Percentiles rank a stretch among this genome's conserved stretches.
phyloP scores from a whole-genome alignment of 2,113 vertebrate species.

The Plecturocebus donacophilus region DNA sequence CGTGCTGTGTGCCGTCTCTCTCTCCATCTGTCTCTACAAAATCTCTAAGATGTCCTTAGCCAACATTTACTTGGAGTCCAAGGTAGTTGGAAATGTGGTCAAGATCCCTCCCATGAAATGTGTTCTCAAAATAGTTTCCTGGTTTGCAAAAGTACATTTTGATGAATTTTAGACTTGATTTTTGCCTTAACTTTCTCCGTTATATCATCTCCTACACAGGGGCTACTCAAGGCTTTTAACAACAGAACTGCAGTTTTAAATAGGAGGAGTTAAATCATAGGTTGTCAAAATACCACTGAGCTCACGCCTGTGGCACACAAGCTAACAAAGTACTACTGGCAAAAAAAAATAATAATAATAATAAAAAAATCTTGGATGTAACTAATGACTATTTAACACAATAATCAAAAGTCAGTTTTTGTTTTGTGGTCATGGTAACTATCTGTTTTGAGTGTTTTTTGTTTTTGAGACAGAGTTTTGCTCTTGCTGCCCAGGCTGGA shows the following conservation, averaged over 20 bases:
- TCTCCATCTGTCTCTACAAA: constrained; percentile 95
- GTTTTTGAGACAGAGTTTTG: too few species aligned
- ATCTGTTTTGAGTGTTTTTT: too few species aligned
- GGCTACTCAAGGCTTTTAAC: neutral
- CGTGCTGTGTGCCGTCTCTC: constrained; percentile 93
- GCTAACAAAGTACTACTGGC: neutral
- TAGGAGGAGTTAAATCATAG: neutral
- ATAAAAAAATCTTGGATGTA: neutral
- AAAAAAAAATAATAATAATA: neutral
- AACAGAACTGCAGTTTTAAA: neutral
- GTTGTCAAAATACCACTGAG: neutral
- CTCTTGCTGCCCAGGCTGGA: too few species aligned
- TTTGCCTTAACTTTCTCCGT: neutral
- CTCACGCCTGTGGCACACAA: neutral
- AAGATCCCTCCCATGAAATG: neutral
- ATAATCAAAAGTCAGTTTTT: neutral
- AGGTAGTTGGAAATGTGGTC: constrained; percentile 84
- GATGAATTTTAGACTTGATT: neutral
- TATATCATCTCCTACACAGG: neutral
- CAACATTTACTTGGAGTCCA: constrained; percentile 97
- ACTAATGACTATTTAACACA: neutral
- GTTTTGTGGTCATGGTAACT: neutral
- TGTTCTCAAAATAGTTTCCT: neutral
- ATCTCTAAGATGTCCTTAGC: constrained; percentile 97
- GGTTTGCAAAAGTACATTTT: neutral